Evolutionary conservation across 2,797 vertebrate genomes (phyloP), one percentile per base, ranked within the genome.

Genomic region (Danio kyathit): DNA sequence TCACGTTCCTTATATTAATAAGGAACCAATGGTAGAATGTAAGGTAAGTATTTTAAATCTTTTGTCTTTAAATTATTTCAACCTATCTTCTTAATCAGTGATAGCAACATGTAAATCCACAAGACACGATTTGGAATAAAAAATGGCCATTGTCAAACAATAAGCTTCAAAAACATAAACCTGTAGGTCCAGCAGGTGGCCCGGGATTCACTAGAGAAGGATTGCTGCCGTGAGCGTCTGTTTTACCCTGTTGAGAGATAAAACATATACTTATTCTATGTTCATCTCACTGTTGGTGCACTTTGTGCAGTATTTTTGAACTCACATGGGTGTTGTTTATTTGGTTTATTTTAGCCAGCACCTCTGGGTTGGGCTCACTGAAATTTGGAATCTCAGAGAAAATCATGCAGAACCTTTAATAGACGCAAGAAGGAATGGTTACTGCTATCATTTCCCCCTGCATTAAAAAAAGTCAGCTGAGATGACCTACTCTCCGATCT

Each of bases 371-470:
- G 79, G 95, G 95, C 38, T 96, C 95, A 7, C 95, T 96, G 90
- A 96, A 96, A 90, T 96, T 96, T 85, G 95, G 95, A 84, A 95
- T 90, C 91, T 96, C 95, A 10, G 95, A 96, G 84, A 95, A 96
- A 17, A 96, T 93, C 95, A 96, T 96, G 87, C 95, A 96, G 89
- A 96, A 96, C 84, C 95, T 96, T 88, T 8, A 5, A 74, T 7
- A 59, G 59, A 57, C 21, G 11, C 10, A 48, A 13, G 2, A 75
- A 17, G 0, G 6, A 48, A 19, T 16, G 38, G 17, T 67, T 52
- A 63, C 8, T 29, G 63, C 16, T 16, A 5, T 40, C 44, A n/a
- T 46, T 48, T 54, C 49, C 64, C 29, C 29, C 3, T 29, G 29
- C 29, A 29, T 29, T 29, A 29, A 13, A 8, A 48, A 4, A 16